A percentile compares a stretch with the other conserved stretches of the same genome.
Evolutionary conservation across 2,113 vertebrate species (phyloP).

Genomic region (Fulica atra): DNA sequence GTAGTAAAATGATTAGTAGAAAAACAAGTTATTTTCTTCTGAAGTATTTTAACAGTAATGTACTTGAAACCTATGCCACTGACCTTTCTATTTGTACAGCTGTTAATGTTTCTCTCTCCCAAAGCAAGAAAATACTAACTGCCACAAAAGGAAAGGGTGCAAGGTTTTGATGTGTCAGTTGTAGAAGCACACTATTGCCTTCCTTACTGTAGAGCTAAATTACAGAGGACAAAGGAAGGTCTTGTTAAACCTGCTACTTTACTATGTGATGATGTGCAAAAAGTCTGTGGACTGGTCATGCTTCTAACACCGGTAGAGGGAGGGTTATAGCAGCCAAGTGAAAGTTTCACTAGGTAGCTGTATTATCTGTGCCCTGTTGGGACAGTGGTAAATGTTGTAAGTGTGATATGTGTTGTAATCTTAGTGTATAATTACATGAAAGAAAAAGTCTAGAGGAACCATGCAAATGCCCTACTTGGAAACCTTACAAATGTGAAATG

Average conservation of each 20-base stretch:
- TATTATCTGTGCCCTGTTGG: background rate
- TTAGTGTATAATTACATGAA: background rate
- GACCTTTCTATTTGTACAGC: background rate
- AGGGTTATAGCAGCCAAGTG: background rate
- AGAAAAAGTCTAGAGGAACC: background rate
- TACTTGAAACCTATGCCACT: background rate
- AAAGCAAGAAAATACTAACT: background rate
- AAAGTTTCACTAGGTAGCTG: background rate
- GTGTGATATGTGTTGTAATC: background rate
- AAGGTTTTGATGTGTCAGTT: background rate
- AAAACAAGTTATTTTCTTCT: background rate
- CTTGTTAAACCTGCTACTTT: background rate
- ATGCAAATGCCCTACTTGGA: background rate
- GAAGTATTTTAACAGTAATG: background rate
- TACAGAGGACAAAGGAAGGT: background rate
- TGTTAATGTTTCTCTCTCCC: background rate
- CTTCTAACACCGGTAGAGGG: background rate
- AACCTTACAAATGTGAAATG: background rate
- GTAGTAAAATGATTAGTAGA: background rate
- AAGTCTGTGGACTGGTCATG: background rate
- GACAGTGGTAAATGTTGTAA: background rate
- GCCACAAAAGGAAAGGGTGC: background rate
- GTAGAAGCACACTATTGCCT: background rate
- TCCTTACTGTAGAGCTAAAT: background rate
- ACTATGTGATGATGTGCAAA: background rate